phyloP scores from a whole-genome alignment of 2,888 invertebrate species.

The Ganaspis brasiliensis region DNA sequence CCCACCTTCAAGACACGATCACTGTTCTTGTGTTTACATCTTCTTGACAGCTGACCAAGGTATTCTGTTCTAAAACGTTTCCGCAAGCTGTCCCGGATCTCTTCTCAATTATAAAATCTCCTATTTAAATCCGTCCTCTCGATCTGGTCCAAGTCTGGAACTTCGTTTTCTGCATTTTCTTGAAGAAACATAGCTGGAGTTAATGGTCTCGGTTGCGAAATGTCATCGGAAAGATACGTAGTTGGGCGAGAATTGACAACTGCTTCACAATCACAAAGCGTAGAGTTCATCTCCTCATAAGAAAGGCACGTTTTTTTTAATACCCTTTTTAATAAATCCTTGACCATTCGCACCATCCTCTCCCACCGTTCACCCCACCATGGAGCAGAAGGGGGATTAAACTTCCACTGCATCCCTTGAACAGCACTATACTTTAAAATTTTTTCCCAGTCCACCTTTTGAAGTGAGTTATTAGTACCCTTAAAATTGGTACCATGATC shows the following conservation, averaged over 20 bases:
- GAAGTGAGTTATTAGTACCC: conserved; percentile 67
- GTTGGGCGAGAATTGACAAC: conserved; percentile 73
- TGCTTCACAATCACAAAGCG: conserved; percentile 69
- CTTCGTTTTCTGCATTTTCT: conserved; percentile 55
- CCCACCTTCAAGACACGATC: conserved; percentile 35
- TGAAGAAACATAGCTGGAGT: conserved; percentile 69
- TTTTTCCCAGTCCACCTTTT: conserved; percentile 63
- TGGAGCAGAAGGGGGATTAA: conserved; percentile 52
- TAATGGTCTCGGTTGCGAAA: conserved; percentile 56
- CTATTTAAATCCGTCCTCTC: conserved; percentile 39
- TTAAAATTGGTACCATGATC: conserved; percentile 79
- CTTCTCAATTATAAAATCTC: conserved; percentile 57
- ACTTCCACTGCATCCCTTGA: conserved; percentile 49
- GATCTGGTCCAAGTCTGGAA: conserved; percentile 61
- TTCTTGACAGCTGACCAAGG: conserved; percentile 50
- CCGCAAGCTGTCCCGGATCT: conserved; percentile 60
- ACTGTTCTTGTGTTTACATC: conserved; percentile 32
- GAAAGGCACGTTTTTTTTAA: conserved; percentile 70
- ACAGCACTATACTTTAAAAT: conserved; percentile 20
- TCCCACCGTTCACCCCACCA: conserved; percentile 56
- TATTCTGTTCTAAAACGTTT: conserved; percentile 64
- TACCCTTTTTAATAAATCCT: conserved; percentile 70
- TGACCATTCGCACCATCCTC: conserved; percentile 64
- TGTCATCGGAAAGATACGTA: conserved; percentile 59
- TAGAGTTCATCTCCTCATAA: conserved; percentile 65